Conservation (phyloP, 2,113 vertebrate genomes). For the Lophotis ruficrista region DNA sequence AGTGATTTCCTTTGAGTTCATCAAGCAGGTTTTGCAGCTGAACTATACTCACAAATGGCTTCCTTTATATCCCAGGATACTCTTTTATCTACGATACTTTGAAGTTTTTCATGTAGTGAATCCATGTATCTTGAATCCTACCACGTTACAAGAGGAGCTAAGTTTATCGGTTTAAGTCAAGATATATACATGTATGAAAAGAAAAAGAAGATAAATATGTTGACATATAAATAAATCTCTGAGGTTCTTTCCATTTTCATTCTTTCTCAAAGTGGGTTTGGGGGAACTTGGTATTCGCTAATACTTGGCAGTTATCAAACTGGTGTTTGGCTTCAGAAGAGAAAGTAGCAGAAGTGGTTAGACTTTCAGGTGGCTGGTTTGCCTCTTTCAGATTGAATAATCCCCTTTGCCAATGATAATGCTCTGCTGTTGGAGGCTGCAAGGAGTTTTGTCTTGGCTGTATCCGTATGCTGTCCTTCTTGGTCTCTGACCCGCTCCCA, state of each 20-base stretch:
- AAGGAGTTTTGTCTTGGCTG: not conserved
- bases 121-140: not conserved
- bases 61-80: not conserved
- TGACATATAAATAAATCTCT: not conserved
- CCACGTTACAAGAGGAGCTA: not conserved
- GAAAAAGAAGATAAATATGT: not conserved
- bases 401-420: not conserved
- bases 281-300: not conserved
- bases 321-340: not conserved
- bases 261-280: not conserved
- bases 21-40: not conserved
- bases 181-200: not conserved
- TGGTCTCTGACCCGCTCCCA: accelerated
- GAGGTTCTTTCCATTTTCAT: not conserved
- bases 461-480: accelerated
- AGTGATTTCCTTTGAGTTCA: not conserved
- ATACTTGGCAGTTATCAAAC: not conserved
- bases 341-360: not conserved
- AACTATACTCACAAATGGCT: not conserved
- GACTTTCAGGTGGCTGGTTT: not conserved
- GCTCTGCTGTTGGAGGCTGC: not conserved
- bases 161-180: not conserved
- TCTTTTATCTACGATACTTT: not conserved
- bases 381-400: not conserved
- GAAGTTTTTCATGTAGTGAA: not conserved